A percentile compares a stretch with the other conserved stretches of the same genome.
These are phyloP conservation scores for Ameiurus melas DNA, from an alignment of 2,113 vertebrate species.

Conservation along the genomic window DNA sequence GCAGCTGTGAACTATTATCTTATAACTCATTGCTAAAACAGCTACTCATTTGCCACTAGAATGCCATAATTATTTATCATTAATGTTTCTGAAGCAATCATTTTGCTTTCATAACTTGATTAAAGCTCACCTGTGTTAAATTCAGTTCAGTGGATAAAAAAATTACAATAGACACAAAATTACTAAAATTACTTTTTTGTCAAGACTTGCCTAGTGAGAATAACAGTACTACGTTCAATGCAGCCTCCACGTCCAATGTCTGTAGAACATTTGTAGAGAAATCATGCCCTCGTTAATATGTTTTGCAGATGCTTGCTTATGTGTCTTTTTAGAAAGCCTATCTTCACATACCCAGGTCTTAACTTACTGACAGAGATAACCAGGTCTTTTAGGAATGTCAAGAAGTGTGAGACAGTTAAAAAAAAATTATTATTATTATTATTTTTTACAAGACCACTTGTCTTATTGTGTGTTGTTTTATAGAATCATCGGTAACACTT, in stretches of 20 bases:
- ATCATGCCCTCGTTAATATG: background rate
- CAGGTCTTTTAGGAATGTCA: background rate
- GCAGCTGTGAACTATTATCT: slow-evolving; percentile 6
- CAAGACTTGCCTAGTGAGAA: background rate
- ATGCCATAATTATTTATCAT: background rate
- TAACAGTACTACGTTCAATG: background rate
- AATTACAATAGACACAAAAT: background rate
- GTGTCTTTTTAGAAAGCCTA: background rate
- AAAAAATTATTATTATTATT: too few species aligned
- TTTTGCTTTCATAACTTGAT: background rate
- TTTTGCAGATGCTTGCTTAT: background rate
- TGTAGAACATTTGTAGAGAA: background rate
- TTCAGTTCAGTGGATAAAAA: background rate
- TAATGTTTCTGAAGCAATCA: background rate
- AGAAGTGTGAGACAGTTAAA: too few species aligned
- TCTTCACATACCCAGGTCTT: background rate
- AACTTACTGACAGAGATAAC: background rate
- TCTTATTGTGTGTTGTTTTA: too few species aligned
- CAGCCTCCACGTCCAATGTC: background rate
- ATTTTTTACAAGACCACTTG: too few species aligned
- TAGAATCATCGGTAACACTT: too few species aligned
- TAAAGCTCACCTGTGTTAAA: background rate
- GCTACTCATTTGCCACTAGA: background rate
- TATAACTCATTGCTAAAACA: background rate
- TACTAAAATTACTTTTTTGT: background rate